Evolutionary conservation across 2,888 invertebrate species (phyloP).

Genomic region (Scaptomyza cyrtandrae): DNA sequence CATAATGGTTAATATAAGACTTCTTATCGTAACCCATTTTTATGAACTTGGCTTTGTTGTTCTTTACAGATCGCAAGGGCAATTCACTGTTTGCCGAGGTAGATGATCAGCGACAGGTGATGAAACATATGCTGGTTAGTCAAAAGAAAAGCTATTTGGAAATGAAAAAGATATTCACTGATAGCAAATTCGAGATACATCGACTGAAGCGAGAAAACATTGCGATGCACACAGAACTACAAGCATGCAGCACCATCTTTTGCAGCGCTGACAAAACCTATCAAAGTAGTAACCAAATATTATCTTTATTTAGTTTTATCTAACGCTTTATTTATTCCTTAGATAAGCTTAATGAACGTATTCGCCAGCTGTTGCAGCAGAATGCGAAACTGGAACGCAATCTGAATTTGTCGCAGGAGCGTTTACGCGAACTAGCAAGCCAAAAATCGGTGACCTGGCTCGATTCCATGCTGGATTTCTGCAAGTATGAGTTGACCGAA

Average conservation of each 20-base stretch:
- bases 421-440: constrained; percentile 77
- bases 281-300: constrained; percentile 71
- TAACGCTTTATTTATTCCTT: neutral
- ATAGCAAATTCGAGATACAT: constrained; percentile 83
- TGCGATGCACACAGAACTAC: constrained; percentile 83
- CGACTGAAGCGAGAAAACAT: constrained; percentile 83
- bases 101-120: constrained; percentile 88
- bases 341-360: constrained; percentile 83
- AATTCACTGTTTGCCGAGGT: constrained; percentile 88
- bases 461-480: constrained; percentile 83
- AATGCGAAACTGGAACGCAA: constrained; percentile 80
- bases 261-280: constrained; percentile 83
- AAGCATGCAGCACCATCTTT: constrained; percentile 82
- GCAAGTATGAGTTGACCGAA: constrained; percentile 82
- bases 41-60: neutral
- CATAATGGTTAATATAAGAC: constrained; percentile 66
- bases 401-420: constrained; percentile 76
- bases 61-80: constrained; percentile 86
- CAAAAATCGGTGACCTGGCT: constrained; percentile 83
- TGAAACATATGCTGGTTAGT: constrained; percentile 86
- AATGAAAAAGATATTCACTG: constrained; percentile 83
- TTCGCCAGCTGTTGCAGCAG: constrained; percentile 75
- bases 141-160: constrained; percentile 87
- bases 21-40: neutral
- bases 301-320: neutral